Evolutionary conservation across 2,797 vertebrate genomes (phyloP), one percentile per base, ranked within the genome.

Genomic region (Anableps anableps): DNA sequence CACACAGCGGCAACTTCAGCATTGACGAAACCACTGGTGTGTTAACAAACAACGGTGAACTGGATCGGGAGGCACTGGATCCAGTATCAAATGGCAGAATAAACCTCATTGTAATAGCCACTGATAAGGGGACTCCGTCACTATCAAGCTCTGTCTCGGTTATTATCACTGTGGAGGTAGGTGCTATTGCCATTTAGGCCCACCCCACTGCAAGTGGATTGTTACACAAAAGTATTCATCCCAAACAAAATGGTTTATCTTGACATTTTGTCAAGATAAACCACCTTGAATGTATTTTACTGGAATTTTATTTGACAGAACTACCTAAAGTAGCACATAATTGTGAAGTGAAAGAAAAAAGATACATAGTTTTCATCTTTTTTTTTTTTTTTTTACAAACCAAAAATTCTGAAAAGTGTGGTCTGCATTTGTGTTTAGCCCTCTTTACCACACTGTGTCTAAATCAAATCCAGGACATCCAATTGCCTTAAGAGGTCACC

Each of bases 1-100:
- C 0, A 0, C 97, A 95, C 89, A 98, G 96, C 21, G 2, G 34
- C 31, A 96, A 96, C 91, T 99, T 99, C 90, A 97, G 95, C 29
- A 94, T 99, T 62, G 13, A 96, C 11, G 14, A 64, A 0, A 0
- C 76, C 47, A 94, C 89, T 0, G 97, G 97, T 4, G 26, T 94
- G 60, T 89, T 99, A 78, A 89, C 0, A 66, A 98, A 95, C 88
- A 82, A 2, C 0, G 89, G 74, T 17, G 76, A 79, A 0, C 91
- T 99, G 90, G 97, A 99, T 86, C 90, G 96, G 0, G 99, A 99
- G 88, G 95, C 91, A 34, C 72, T 99, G 2, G 91, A 97, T 13
- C 84, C 87, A 0, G 0, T 19, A 0, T 84, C 95, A 29, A 74
- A 62, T 0, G 99, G 97, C 2, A 90, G 71, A 64, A 94, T 99